Percentiles rank a stretch among this genome's conserved stretches.
phyloP scores from a whole-genome alignment of 2,797 vertebrate species.

The Esox lucius region DNA sequence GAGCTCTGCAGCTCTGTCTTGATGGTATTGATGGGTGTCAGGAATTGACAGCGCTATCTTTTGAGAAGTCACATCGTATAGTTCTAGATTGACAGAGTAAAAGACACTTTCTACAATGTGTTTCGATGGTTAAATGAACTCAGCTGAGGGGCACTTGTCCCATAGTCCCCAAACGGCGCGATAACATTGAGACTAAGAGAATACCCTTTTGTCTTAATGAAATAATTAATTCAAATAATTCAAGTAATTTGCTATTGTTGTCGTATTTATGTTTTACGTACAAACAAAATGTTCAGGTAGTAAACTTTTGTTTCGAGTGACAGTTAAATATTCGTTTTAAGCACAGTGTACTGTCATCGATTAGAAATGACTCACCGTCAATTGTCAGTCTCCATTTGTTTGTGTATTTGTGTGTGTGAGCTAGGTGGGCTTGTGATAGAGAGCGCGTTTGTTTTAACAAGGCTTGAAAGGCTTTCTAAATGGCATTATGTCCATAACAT shows the following conservation, averaged over 20 bases:
- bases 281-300: neutral
- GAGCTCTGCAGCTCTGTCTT: constrained; percentile 37
- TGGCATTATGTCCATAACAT: constrained; percentile 33
- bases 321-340: neutral
- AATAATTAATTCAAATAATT: neutral
- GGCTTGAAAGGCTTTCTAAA: constrained; percentile 21
- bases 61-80: constrained; percentile 40
- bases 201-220: neutral
- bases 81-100: constrained; percentile 46
- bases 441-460: constrained; percentile 2
- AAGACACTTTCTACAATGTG: constrained; percentile 44
- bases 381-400: constrained; percentile 14
- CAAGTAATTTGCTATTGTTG: neutral
- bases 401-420: constrained; percentile 4
- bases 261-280: neutral
- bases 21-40: constrained; percentile 52
- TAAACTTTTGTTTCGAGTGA: neutral
- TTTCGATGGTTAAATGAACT: constrained; percentile 32
- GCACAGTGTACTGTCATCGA: constrained; percentile 7
- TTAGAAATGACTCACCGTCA: constrained; percentile 17
- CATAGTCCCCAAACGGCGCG: too few relatives aligned
- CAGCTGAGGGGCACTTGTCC: neutral
- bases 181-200: too few relatives aligned
- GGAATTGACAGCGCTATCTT: constrained; percentile 50
- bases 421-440: neutral